Evolutionary conservation across 2,888 invertebrate genomes (phyloP), one percentile per base, ranked within the genome.

Genomic region (Geotrupes spiniger): DNA sequence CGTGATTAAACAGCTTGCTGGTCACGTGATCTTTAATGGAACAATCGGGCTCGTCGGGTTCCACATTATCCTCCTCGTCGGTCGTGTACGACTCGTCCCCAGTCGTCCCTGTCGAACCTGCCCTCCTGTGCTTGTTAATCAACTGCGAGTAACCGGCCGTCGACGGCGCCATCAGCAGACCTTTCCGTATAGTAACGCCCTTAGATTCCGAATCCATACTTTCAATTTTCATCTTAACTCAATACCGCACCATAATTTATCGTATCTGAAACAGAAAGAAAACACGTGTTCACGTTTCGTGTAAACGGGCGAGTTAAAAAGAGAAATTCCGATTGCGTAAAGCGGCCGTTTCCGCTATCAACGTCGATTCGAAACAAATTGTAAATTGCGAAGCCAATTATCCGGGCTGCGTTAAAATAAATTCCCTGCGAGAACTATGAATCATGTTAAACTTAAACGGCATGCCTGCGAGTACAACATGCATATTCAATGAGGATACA

Each of bases 11-110:
- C 3, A 76, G 66, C 53, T 75, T 73, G 27, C 73, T 71, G 2
- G 74, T 74, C 38, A 75, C 73, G 51, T 73, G 72, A 27, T 69
- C 67, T 53, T 65, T 69, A 37, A 71, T 66, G 3, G 70, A 67
- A 48, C 73, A 72, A 55, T 78, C 77, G 2, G 71, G 66, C 52
- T 76, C 76, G 53, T 78, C 77, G n/a, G 69, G 64, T 46, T 76
- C 76, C n/a, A 60, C 54, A 51, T 68, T 64, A 54, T 76, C 76
- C 28, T 74, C 73, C 52, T 77, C 77, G 58, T 77, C 77, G 11
- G 57, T 51, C 2, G 77, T 77, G 60, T 74, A 76, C 31, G 77
- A 77, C 61, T 78, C 77, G 60, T 78, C 78, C 1, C 77, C 78
- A 9, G 77, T 77, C 6, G 78, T 78, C 1, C 78, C 77, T 11